Evolutionary conservation across 1,140 invertebrate species (phyloP).

Genomic region (Brachionus rotundiformis): DNA sequence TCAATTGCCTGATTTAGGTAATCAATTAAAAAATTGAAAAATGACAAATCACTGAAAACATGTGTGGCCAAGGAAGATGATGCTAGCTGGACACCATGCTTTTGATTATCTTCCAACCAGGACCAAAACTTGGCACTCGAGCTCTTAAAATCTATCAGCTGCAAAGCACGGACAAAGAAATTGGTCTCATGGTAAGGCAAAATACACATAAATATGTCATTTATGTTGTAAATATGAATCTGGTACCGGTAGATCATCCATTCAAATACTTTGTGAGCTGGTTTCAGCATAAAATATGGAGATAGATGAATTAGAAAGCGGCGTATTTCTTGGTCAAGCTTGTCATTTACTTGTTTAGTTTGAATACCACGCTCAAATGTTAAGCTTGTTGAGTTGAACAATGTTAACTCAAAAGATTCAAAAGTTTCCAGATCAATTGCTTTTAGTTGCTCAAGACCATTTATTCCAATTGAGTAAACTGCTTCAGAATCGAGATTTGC

Average conservation of each 20-base stretch:
- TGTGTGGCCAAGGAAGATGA: constrained; percentile 22
- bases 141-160: constrained; percentile 65
- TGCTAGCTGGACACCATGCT: constrained; percentile 25
- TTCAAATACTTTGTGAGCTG: constrained; percentile 84
- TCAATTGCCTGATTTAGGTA: background rate
- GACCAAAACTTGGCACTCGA: background rate
- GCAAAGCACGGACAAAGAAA: constrained; percentile 79
- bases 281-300: constrained; percentile 80
- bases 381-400: constrained; percentile 75
- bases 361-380: constrained; percentile 78
- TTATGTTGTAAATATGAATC: constrained; percentile 82
- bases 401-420: constrained; percentile 71
- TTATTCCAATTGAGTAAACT: constrained; percentile 71
- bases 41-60: constrained; percentile 15
- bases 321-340: constrained; percentile 75
- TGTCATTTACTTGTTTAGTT: constrained; percentile 73
- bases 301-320: constrained; percentile 78
- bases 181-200: constrained; percentile 88
- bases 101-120: constrained; percentile 47
- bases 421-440: constrained; percentile 72
- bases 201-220: constrained; percentile 76
- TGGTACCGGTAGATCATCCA: constrained; percentile 80
- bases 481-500: constrained; percentile 78
- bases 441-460: constrained; percentile 79
- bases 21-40: constrained; percentile 43